These are phyloP conservation scores for Lymantria monacha DNA, from an alignment of 2,888 invertebrate genomes.

Conservation along the genomic window DNA sequence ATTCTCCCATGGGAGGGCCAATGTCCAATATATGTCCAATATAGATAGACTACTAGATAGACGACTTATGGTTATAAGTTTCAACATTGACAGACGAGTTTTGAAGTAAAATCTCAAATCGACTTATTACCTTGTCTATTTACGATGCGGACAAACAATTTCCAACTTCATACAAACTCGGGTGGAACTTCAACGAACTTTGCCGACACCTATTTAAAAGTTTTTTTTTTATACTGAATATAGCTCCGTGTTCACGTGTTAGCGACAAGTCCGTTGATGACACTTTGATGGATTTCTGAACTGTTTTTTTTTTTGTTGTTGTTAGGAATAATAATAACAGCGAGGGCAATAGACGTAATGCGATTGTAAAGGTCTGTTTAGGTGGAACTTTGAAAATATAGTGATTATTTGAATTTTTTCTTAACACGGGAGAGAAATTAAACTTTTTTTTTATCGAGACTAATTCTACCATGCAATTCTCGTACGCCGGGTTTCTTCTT, in stretches of 20 bases:
- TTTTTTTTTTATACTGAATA: constrained; percentile 45
- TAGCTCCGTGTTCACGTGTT: constrained; percentile 50
- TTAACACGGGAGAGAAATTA: too few relatives aligned
- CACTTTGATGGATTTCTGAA: constrained; percentile 68
- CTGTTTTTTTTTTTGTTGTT: constrained; percentile 41
- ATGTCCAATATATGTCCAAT: too few relatives aligned
- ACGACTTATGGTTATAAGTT: too few relatives aligned
- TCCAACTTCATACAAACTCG: constrained; percentile 37
- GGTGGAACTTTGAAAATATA: too few relatives aligned
- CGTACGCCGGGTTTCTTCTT: too few relatives aligned
- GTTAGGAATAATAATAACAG: constrained; percentile 43
- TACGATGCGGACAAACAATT: constrained; percentile 29
- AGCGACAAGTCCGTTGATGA: constrained; percentile 52
- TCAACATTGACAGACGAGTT: constrained; percentile 10
- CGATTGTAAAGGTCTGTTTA: too few relatives aligned
- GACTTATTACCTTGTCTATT: constrained; percentile 33
- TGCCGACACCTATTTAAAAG: constrained; percentile 48
- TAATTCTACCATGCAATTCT: too few relatives aligned
- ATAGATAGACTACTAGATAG: too few relatives aligned
- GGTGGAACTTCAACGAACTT: constrained; percentile 44
- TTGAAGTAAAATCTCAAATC: constrained; percentile 32
- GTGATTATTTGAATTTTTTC: too few relatives aligned
- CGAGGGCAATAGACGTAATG: constrained; percentile 1
- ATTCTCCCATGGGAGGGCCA: too few relatives aligned
- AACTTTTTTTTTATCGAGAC: too few relatives aligned